These are phyloP conservation scores for Periplaneta americana DNA, from an alignment of 1,140 invertebrate species.

Conservation along the genomic window DNA sequence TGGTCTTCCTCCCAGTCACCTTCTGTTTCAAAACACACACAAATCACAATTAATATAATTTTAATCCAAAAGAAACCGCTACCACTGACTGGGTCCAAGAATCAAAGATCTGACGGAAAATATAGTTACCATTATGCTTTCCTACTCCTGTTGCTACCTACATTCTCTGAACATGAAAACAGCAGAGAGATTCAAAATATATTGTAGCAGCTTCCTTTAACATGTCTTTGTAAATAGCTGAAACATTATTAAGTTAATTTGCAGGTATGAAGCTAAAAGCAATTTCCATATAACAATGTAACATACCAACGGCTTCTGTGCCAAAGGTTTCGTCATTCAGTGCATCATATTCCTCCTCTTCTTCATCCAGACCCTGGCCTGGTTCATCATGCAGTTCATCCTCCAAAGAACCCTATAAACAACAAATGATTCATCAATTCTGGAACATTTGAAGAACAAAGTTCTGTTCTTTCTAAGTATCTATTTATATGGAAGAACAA, in stretches of 20 bases:
- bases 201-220: not conserved
- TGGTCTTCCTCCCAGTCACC: conserved; percentile 72
- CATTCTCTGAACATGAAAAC: not conserved
- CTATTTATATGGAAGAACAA: too few species aligned
- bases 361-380: conserved; percentile 25
- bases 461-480: too few species aligned
- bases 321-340: conserved; percentile 89
- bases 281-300: not conserved
- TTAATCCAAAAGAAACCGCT: not conserved
- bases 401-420: conserved; percentile 1
- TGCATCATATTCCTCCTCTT: conserved; percentile 81
- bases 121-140: too few species aligned
- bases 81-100: too few species aligned
- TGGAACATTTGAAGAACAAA: not conserved
- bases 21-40: too few species aligned
- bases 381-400: conserved; percentile 14
- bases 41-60: too few species aligned
- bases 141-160: not conserved
- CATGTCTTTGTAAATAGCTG: too few species aligned
- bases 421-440: not conserved
- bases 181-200: too few species aligned
- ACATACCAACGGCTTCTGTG: conserved; percentile 44
- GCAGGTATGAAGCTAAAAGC: too few species aligned
- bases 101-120: too few species aligned
- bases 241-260: too few species aligned